These are phyloP conservation scores for Menura novaehollandiae DNA, from an alignment of 2,113 vertebrate species.

Conservation along the genomic window DNA sequence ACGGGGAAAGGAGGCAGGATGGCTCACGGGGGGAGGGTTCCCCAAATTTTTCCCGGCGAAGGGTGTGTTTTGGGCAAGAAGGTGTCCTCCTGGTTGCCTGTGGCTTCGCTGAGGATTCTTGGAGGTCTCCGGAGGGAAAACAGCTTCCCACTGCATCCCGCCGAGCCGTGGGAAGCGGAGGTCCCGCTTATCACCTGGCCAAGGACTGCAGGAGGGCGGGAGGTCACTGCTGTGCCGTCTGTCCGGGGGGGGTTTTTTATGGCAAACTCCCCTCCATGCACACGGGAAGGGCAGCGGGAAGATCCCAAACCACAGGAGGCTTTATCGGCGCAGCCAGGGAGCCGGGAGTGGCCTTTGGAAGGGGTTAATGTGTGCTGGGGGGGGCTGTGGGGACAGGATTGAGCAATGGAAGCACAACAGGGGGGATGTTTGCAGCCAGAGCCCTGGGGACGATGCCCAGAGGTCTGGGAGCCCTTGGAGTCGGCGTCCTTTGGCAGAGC, in stretches of 20 bases:
- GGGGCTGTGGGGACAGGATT: neutral
- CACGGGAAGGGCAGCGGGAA: neutral
- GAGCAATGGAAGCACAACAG: neutral
- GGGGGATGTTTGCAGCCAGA: neutral
- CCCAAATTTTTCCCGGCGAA: accelerated
- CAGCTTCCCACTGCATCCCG: accelerated
- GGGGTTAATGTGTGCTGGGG: neutral
- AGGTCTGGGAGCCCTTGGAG: neutral
- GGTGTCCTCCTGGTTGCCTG: neutral
- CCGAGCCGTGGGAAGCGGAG: neutral
- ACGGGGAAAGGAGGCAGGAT: neutral
- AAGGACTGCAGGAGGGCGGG: neutral
- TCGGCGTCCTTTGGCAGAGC: neutral
- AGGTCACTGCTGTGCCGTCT: accelerated
- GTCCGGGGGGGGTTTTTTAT: accelerated
- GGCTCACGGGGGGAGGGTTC: neutral
- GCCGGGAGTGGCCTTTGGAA: neutral
- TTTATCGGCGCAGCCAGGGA: accelerated
- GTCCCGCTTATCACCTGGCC: accelerated
- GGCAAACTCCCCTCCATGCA: accelerated
- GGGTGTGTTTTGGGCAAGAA: neutral
- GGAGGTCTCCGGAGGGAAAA: neutral
- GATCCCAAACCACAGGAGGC: neutral
- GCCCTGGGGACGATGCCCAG: neutral
- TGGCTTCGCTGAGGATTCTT: neutral